phyloP scores from a whole-genome alignment of 2,888 invertebrate genomes.

The Cephonodes hylas region DNA sequence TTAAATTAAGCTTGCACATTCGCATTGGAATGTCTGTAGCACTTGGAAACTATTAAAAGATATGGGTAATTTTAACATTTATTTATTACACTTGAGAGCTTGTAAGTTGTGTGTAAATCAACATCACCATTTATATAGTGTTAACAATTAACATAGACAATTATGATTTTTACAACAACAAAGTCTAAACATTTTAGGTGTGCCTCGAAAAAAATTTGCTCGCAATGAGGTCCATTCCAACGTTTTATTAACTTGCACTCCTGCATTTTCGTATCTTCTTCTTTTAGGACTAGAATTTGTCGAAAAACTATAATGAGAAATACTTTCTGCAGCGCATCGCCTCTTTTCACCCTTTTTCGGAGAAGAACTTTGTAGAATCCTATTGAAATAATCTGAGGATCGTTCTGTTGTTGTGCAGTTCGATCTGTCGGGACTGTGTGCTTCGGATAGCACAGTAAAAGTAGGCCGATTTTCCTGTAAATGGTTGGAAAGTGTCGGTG shows the following conservation, averaged over 20 bases:
- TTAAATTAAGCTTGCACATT: too few species aligned
- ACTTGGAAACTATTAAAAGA: too few species aligned
- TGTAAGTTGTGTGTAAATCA: too few species aligned
- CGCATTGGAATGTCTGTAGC: too few species aligned
- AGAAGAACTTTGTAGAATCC: background rate
- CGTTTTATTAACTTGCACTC: background rate
- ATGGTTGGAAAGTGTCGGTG: too few species aligned
- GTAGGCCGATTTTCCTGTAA: background rate
- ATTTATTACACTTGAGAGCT: too few species aligned
- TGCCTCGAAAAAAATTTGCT: constrained; percentile 1
- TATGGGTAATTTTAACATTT: too few species aligned
- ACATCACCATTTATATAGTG: background rate
- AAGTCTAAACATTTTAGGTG: constrained; percentile 9
- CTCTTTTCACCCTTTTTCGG: background rate
- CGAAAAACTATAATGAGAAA: background rate
- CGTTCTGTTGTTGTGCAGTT: background rate
- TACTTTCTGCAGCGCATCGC: background rate
- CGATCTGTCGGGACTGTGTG: background rate
- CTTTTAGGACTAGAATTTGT: background rate
- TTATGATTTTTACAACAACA: background rate
- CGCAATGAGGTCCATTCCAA: background rate
- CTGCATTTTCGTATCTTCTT: background rate
- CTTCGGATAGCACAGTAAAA: background rate
- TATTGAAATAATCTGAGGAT: background rate
- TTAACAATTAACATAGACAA: background rate